Evolutionary conservation across 2,888 invertebrate species (phyloP), one percentile per base, ranked within the genome.

Genomic region (Cyclophora albipunctata): DNA sequence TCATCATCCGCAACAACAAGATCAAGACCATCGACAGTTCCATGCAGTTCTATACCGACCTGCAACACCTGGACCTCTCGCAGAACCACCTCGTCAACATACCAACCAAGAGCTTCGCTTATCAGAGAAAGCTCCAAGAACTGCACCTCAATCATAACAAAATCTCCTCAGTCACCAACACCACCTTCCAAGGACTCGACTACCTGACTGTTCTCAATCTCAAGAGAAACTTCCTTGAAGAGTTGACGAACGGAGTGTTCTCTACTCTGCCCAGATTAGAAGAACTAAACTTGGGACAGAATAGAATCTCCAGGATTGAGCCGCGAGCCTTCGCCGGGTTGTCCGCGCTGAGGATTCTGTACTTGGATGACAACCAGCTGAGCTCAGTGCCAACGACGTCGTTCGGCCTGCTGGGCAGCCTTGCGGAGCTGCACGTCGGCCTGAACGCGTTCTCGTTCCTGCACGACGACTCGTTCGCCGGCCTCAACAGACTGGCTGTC

Each of bases 11-110:
- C 67, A 95, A 94, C 78, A 96, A 96, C 79, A 93, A 93, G 69
- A 96, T 96, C 68, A 95, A 95, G 78, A 95, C 94, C 7, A 94
- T 96, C 61, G 96, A 96, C 79, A 95, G 95, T 46, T 95, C 95
- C 34, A 94, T 96, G 82, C 95, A 95, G 74, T 96, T 96, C 84
- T 96, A 96, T 81, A 92, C 93, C 0, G 95, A 95, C 64, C 90
- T 96, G n/a, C 93, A 93, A 60, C 95, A 94, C 75, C 91, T 96
- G 44, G 96, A 96, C 79, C 89, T 96, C 44, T 95, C 95, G 43
- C 93, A 92, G 74, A 96, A 96, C 74, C 95, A 95, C 66, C 90
- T 96, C 67, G 92, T 96, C 53, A 95, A 92, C 69, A 94, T 96
- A 67, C 95, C 95, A 2, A 90, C 91, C 45, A 92, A 91, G 55